phyloP scores from a whole-genome alignment of 2,888 invertebrate genomes.

The Eretmocerus hayati region DNA sequence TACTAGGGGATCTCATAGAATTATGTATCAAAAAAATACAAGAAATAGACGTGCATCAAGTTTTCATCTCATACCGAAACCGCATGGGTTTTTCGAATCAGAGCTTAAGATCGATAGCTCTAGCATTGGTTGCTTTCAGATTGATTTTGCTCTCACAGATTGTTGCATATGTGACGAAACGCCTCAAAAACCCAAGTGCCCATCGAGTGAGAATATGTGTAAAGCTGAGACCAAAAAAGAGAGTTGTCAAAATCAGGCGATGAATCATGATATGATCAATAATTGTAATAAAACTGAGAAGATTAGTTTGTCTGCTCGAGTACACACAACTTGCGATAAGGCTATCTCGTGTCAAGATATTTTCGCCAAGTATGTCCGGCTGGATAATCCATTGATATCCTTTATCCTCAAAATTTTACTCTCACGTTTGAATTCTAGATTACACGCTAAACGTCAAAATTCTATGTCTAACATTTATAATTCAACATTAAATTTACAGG shows the following conservation, averaged over 20 bases:
- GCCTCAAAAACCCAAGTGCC: not conserved
- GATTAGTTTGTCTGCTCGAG: not conserved
- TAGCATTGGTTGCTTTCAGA: slow-evolving; percentile 12
- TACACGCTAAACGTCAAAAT: not conserved
- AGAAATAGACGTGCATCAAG: not conserved
- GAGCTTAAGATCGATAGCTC: too few species aligned
- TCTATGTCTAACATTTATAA: not conserved
- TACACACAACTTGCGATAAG: not conserved
- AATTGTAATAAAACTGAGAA: not conserved
- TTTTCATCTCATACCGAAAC: not conserved
- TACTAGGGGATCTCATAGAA: not conserved
- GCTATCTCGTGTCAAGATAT: not conserved
- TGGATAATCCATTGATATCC: too few species aligned
- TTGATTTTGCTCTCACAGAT: slow-evolving; percentile 6
- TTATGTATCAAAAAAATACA: too few species aligned
- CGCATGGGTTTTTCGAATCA: not conserved
- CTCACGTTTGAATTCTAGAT: not conserved
- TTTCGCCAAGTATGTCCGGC: too few species aligned
- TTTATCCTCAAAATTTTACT: too few species aligned
- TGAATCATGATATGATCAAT: not conserved
- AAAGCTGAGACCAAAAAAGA: not conserved
- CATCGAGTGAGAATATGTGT: not conserved
- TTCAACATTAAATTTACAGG: too few species aligned
- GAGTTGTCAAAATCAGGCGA: not conserved
- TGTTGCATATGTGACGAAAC: slow-evolving; percentile 6